These are phyloP conservation scores for Rhinoraja longicauda DNA, from an alignment of 2,797 vertebrate genomes.

Conservation along the genomic window DNA sequence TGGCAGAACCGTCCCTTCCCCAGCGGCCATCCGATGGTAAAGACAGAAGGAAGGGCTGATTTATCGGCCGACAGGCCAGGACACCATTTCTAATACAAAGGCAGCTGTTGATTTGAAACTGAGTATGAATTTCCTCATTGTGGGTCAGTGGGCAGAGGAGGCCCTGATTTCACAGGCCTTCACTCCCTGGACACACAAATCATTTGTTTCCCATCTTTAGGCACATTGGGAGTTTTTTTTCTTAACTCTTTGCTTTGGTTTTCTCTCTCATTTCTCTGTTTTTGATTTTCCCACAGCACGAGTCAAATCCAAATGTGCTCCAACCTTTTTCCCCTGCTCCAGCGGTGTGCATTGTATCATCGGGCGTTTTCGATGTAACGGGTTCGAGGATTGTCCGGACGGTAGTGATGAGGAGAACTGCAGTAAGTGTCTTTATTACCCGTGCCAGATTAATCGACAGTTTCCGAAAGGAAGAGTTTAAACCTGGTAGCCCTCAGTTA, in stretches of 20 bases:
- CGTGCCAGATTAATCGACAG: neutral
- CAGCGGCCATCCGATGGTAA: neutral
- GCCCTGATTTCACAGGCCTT: slow-evolving; percentile 46
- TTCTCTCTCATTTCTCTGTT: slow-evolving; percentile 1
- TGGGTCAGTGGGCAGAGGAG: slow-evolving; percentile 42
- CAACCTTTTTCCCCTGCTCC: slow-evolving; percentile 86
- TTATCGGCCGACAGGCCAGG: neutral
- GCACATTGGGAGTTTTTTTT: neutral
- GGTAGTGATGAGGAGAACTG: slow-evolving; percentile 95
- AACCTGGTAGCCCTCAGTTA: neutral
- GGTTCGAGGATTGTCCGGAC: slow-evolving; percentile 88
- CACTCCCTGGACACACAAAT: slow-evolving; percentile 39
- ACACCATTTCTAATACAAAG: neutral
- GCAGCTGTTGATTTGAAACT: slow-evolving; percentile 10
- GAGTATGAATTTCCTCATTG: neutral
- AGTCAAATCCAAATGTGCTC: slow-evolving; percentile 81
- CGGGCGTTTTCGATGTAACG: slow-evolving; percentile 89
- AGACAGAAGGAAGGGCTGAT: neutral
- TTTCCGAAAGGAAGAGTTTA: neutral
- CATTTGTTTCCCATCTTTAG: neutral
- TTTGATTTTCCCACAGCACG: slow-evolving; percentile 64
- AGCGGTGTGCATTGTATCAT: slow-evolving; percentile 95
- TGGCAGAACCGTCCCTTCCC: neutral
- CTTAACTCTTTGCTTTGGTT: slow-evolving; percentile 14
- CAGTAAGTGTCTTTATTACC: slow-evolving; percentile 74